A percentile compares a stretch with the other conserved stretches of the same genome.
Conservation (phyloP, 2,113 vertebrate genomes). For the Garra rufa region DNA sequence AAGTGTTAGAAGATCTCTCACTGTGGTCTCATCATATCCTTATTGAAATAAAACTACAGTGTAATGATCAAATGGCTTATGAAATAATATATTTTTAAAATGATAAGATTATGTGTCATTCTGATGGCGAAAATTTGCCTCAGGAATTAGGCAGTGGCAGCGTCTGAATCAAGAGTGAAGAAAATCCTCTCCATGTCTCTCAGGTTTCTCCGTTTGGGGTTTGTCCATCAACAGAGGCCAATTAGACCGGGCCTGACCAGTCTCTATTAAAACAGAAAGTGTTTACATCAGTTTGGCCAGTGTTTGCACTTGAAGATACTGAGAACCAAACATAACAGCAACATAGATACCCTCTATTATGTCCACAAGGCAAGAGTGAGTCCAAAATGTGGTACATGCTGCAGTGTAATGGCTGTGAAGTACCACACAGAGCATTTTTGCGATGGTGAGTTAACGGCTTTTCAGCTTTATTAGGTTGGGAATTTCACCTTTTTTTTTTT, state of each 20-base stretch:
- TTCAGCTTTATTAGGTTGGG: slow-evolving; percentile 10
- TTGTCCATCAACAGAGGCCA: slow-evolving; percentile 85
- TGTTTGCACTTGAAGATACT: slow-evolving; percentile 84
- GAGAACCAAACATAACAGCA: slow-evolving; percentile 78
- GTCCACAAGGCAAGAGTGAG: slow-evolving; percentile 13
- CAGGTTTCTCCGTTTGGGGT: slow-evolving; percentile 77
- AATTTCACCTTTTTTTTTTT: slow-evolving; percentile 1
- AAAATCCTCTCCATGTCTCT: slow-evolving; percentile 52
- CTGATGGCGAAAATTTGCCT: slow-evolving; percentile 27
- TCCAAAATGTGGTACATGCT: slow-evolving; percentile 80
- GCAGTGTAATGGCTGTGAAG: background rate
- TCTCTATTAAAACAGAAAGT: slow-evolving; percentile 83
- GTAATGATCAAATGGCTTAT: background rate
- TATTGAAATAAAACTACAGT: slow-evolving; percentile 44
- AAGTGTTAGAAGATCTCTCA: slow-evolving; percentile 42
- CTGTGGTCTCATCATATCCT: slow-evolving; percentile 22
- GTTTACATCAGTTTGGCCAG: slow-evolving; percentile 82
- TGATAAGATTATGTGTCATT: slow-evolving; percentile 48
- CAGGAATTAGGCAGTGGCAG: slow-evolving; percentile 38
- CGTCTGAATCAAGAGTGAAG: slow-evolving; percentile 32
- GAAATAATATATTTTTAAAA: background rate
- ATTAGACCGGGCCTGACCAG: slow-evolving; percentile 81
- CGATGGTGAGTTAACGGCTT: slow-evolving; percentile 15
- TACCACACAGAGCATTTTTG: slow-evolving; percentile 19
- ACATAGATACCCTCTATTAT: slow-evolving; percentile 58